Percentiles rank a stretch among this genome's conserved stretches.
Conservation (phyloP, 2,888 invertebrate species). For the Pollenia griseotomentosa region DNA sequence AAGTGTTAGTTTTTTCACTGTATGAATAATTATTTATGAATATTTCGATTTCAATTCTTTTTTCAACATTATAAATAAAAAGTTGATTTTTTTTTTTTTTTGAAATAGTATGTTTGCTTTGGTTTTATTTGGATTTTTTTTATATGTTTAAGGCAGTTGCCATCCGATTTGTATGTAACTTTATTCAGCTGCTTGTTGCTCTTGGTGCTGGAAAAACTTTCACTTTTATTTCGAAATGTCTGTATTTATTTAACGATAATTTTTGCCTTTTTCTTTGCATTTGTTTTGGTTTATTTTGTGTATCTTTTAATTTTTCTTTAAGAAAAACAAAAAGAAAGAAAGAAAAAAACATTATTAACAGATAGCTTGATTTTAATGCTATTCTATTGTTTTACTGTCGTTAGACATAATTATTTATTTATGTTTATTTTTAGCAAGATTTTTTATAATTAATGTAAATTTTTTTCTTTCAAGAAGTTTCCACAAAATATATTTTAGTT, state of each 20-base stretch:
- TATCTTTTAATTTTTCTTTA: slow-evolving; percentile 45
- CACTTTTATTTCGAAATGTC: slow-evolving; percentile 80
- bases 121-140: slow-evolving; percentile 54
- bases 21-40: slow-evolving; percentile 45
- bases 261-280: slow-evolving; percentile 45
- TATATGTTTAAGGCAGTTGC: slow-evolving; percentile 15
- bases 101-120: slow-evolving; percentile 33
- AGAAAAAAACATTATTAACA: slow-evolving; percentile 28
- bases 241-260: slow-evolving; percentile 49
- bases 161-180: slow-evolving; percentile 5
- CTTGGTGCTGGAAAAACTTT: slow-evolving; percentile 78
- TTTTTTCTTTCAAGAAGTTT: slow-evolving; percentile 11
- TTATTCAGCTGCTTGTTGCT: slow-evolving; percentile 27
- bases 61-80: slow-evolving; percentile 14
- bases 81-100: neutral
- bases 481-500: neutral
- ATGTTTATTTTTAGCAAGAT: neutral
- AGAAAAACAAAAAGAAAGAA: slow-evolving; percentile 38
- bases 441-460: slow-evolving; percentile 55
- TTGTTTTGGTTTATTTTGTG: neutral
- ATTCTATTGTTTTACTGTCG: slow-evolving; percentile 60
- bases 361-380: slow-evolving; percentile 51
- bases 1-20: neutral
- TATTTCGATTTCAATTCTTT: slow-evolving; percentile 46
- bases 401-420: slow-evolving; percentile 52